These are phyloP conservation scores for Arbacia lixula DNA, from an alignment of 53 echinoderm and acorn worm species.

Conservation along the genomic window DNA sequence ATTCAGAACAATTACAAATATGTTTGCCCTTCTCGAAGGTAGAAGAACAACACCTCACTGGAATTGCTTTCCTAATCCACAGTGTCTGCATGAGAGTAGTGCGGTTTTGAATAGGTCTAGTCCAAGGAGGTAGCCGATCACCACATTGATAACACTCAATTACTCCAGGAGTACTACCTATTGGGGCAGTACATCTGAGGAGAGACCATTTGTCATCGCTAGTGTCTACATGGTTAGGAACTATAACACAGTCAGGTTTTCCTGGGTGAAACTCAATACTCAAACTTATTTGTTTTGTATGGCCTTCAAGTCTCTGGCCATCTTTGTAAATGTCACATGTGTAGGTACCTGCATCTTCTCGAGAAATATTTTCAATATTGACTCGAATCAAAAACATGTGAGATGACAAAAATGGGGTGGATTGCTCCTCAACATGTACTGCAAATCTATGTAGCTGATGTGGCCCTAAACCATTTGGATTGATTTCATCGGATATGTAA, in stretches of 20 bases:
- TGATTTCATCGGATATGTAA: not conserved
- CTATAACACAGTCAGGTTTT: conserved; percentile 14
- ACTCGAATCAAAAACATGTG: not conserved
- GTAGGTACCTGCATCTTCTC: conserved; percentile 17
- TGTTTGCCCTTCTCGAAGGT: not conserved
- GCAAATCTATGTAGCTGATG: not conserved
- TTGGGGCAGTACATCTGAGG: conserved; percentile 2
- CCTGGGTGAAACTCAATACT: conserved; percentile 28
- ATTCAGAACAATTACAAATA: conserved; percentile 2
- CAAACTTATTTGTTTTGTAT: not conserved
- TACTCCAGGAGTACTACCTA: not conserved
- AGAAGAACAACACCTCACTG: conserved; percentile 6
- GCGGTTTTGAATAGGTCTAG: conserved; percentile 12
- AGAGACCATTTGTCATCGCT: conserved; percentile 2
- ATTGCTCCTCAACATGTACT: conserved; percentile 5
- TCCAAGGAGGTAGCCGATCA: conserved; percentile 1
- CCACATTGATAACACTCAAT: conserved; percentile 25
- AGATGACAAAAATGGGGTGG: not conserved
- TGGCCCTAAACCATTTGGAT: not conserved
- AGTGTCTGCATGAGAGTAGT: not conserved
- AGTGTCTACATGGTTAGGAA: not conserved
- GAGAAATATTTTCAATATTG: conserved; percentile 5
- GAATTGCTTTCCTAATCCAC: conserved; percentile 1
- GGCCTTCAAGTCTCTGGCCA: not conserved
- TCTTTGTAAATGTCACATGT: not conserved